Conservation (phyloP, 2,113 vertebrate species). For the Dinomys branickii region DNA sequence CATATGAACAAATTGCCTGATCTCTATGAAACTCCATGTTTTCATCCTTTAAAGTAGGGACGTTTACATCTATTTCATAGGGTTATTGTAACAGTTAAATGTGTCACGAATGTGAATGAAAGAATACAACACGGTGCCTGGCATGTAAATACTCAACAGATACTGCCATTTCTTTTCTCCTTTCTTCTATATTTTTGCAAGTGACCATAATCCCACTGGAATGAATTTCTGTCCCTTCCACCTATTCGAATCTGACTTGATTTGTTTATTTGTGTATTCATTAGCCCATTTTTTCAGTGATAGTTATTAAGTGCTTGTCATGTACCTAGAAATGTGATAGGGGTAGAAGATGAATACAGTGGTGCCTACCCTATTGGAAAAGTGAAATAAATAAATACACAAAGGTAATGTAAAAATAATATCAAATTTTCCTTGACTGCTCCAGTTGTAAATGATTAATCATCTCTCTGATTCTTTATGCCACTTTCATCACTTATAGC, state of each 20-base stretch:
- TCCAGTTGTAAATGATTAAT: conserved; percentile 56
- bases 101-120: not conserved
- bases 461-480: conserved; percentile 52
- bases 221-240: not conserved
- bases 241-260: not conserved
- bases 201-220: not conserved
- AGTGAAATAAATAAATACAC: conserved; percentile 62
- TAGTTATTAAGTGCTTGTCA: conserved; percentile 35
- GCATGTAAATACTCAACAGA: not conserved
- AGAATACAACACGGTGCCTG: not conserved
- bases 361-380: not conserved
- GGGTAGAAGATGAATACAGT: not conserved
- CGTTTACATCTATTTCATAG: conserved; percentile 6
- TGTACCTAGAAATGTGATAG: not conserved
- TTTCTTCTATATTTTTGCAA: not conserved
- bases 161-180: not conserved
- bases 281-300: not conserved
- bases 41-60: not conserved
- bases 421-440: conserved; percentile 54
- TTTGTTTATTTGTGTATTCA: conserved; percentile 30
- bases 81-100: not conserved
- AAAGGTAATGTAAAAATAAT: conserved; percentile 60
- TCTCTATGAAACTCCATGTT: not conserved
- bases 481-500: conserved; percentile 44
- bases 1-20: not conserved